Evolutionary conservation across 2,888 invertebrate genomes (phyloP).

Genomic region (Muschampia staudingeri): DNA sequence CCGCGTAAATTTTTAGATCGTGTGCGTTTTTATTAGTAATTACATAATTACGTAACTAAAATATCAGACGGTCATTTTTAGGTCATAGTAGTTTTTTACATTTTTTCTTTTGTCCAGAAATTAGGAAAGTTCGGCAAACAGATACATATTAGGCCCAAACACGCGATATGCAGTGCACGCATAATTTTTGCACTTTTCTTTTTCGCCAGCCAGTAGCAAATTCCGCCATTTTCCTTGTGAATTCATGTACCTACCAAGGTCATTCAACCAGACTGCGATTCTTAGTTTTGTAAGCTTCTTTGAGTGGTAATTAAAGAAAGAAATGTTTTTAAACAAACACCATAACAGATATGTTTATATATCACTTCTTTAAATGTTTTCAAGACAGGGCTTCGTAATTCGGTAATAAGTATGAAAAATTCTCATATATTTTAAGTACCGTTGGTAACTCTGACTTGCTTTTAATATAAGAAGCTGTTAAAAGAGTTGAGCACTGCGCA

Average conservation of each 20-base stretch:
- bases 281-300: background rate
- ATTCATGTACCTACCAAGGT: background rate
- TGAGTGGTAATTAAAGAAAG: background rate
- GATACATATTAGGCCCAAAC: conserved; percentile 1
- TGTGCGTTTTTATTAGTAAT: conserved; percentile 24
- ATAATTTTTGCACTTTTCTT: conserved; percentile 19
- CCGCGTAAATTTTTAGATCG: background rate
- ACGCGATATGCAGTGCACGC: conserved; percentile 32
- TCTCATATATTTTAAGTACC: no score
- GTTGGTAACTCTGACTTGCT: no score
- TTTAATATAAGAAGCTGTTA: no score
- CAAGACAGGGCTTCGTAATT: no score
- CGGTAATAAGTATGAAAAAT: no score
- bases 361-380: no score
- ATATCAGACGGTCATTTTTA: background rate
- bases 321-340: background rate
- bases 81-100: background rate
- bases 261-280: background rate
- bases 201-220: conserved; percentile 1
- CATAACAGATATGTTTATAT: no score
- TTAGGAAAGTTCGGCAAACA: conserved; percentile 27
- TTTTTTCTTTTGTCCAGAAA: background rate
- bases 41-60: background rate
- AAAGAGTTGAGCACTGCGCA: no score
- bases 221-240: background rate